Evolutionary conservation across 2,113 vertebrate genomes (phyloP).

Genomic region (Rattus rattus): DNA sequence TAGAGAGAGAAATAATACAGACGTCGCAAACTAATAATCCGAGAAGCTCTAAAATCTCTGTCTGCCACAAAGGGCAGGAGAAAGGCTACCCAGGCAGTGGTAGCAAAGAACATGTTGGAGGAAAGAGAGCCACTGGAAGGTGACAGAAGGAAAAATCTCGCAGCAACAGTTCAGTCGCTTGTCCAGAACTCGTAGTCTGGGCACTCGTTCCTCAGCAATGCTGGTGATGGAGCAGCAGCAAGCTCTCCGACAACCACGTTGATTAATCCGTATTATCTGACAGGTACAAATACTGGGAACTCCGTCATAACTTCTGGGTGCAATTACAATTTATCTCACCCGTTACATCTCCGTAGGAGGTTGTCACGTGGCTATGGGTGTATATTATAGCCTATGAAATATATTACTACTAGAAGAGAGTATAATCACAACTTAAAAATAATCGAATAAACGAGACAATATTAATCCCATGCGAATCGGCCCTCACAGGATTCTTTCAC

Average conservation of each 20-base stretch:
- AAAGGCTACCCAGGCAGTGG: not conserved
- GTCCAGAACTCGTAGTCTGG: not conserved
- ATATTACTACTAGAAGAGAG: not conserved
- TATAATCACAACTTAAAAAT: not conserved
- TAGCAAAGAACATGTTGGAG: not conserved
- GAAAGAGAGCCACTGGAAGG: not conserved
- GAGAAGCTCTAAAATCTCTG: not conserved
- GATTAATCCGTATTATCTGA: not conserved
- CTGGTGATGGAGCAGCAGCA: too few relatives aligned
- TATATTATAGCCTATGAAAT: not conserved
- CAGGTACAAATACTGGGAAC: not conserved
- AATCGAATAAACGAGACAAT: not conserved
- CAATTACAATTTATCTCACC: not conserved
- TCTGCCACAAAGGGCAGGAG: not conserved
- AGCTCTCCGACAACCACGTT: too few relatives aligned
- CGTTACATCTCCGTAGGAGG: not conserved
- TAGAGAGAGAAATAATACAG: slow-evolving; percentile 10
- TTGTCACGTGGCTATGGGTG: rapidly evolving
- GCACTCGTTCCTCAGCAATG: not conserved
- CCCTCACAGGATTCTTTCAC: not conserved
- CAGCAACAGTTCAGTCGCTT: not conserved
- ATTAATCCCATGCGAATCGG: not conserved
- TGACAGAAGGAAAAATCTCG: not conserved
- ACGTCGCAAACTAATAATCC: slow-evolving; percentile 14
- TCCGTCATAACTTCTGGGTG: not conserved